A percentile compares a stretch with the other conserved stretches of the same genome.
These are phyloP conservation scores for Diaphora mendica DNA, from an alignment of 2,888 invertebrate species.

Conservation along the genomic window DNA sequence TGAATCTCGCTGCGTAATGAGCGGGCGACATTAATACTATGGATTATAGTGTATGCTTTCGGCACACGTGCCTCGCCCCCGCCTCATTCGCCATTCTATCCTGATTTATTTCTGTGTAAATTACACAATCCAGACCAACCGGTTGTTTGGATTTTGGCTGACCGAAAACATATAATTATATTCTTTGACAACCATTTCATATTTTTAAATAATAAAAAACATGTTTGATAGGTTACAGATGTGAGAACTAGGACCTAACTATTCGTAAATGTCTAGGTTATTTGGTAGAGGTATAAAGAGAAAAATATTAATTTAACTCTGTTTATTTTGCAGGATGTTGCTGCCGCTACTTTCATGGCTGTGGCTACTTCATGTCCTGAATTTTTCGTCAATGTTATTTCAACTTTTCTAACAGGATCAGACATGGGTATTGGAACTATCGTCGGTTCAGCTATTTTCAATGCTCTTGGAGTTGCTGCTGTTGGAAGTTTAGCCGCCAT, in stretches of 20 bases:
- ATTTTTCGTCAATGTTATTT: slow-evolving; percentile 96
- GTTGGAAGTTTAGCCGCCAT: slow-evolving; percentile 92
- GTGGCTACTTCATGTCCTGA: slow-evolving; percentile 98
- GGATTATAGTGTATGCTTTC: too few relatives aligned
- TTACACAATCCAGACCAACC: too few relatives aligned
- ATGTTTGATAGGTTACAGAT: too few relatives aligned
- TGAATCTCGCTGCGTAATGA: too few relatives aligned
- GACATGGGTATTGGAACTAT: slow-evolving; percentile 96
- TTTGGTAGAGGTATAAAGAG: neutral
- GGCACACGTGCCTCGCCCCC: too few relatives aligned
- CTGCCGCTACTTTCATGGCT: slow-evolving; percentile 98
- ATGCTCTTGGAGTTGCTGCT: slow-evolving; percentile 94
- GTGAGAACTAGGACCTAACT: too few relatives aligned
- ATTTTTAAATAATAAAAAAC: too few relatives aligned
- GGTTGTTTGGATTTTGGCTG: too few relatives aligned
- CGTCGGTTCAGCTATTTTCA: slow-evolving; percentile 95
- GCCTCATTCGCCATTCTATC: too few relatives aligned
- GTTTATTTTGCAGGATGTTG: slow-evolving; percentile 91
- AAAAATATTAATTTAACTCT: neutral
- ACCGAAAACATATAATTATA: too few relatives aligned
- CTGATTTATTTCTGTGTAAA: too few relatives aligned
- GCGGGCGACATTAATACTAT: too few relatives aligned
- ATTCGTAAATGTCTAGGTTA: neutral
- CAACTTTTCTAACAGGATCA: slow-evolving; percentile 93
- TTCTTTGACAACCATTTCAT: neutral